Evolutionary conservation across 2,113 vertebrate species (phyloP).

Genomic region (Cyphomyrus discorhynchus): DNA sequence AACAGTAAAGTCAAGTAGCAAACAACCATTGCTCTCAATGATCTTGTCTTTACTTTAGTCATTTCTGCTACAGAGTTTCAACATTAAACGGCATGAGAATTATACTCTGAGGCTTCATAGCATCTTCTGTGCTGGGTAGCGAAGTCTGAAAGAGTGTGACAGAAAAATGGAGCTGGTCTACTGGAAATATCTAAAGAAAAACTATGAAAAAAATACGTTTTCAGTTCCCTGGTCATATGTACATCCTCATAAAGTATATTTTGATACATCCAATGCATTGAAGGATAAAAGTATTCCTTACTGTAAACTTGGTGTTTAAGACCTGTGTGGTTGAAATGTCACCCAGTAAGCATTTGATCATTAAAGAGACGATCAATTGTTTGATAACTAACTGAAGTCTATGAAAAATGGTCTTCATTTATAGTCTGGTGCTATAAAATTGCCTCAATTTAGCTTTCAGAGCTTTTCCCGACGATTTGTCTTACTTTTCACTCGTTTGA

Average conservation of each 20-base stretch:
- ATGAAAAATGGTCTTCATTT: not conserved
- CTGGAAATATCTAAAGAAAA: not conserved
- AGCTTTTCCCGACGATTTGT: not conserved
- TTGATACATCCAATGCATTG: not conserved
- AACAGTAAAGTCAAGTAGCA: not conserved
- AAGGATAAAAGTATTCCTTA: not conserved
- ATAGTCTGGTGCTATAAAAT: not conserved
- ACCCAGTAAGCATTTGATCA: not conserved
- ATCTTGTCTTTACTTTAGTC: not conserved
- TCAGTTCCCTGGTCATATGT: not conserved
- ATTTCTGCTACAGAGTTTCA: not conserved
- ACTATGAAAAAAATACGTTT: not conserved
- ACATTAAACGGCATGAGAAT: not conserved
- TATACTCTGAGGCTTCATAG: not conserved
- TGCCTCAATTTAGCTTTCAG: not conserved
- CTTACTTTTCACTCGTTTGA: not conserved
- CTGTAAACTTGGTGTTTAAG: not conserved
- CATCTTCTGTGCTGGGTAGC: not conserved
- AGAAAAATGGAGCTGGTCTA: not conserved
- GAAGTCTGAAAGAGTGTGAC: not conserved
- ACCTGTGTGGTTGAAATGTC: not conserved
- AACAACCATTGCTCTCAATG: not conserved
- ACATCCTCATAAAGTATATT: not conserved
- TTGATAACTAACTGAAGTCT: not conserved
- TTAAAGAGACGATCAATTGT: not conserved